phyloP scores from a whole-genome alignment of 1,140 invertebrate species.

The Listronotus oregonensis region DNA sequence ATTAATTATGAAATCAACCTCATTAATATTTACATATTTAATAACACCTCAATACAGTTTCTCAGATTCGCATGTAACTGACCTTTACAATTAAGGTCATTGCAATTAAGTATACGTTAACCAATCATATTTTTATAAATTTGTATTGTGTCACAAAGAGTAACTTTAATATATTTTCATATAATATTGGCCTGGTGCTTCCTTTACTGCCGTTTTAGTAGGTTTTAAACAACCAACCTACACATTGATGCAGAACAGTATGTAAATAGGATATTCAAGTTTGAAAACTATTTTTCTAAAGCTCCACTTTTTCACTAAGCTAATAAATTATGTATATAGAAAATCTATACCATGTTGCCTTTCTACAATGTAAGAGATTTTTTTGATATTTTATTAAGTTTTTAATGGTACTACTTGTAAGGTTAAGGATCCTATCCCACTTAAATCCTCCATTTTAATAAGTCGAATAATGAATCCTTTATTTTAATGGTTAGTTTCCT shows the following conservation, averaged over 20 bases:
- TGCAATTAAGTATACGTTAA: slow-evolving; percentile 13
- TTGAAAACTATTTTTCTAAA: slow-evolving; percentile 32
- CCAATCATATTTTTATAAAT: slow-evolving; percentile 12
- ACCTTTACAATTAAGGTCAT: neutral
- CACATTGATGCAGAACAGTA: slow-evolving; percentile 15
- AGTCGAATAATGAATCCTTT: slow-evolving; percentile 16
- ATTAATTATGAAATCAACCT: too few relatives aligned
- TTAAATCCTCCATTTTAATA: slow-evolving; percentile 8
- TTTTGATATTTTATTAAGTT: slow-evolving; percentile 28
- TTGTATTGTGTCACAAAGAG: slow-evolving; percentile 15
- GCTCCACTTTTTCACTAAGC: slow-evolving; percentile 18
- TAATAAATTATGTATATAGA: slow-evolving; percentile 30
- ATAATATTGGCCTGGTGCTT: slow-evolving; percentile 37
- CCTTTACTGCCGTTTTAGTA: slow-evolving; percentile 27
- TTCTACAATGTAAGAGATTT: slow-evolving; percentile 38
- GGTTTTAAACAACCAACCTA: slow-evolving; percentile 16
- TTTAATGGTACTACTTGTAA: slow-evolving; percentile 15
- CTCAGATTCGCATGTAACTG: too few relatives aligned
- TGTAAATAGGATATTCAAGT: slow-evolving; percentile 20
- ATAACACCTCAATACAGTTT: too few relatives aligned
- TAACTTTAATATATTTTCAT: slow-evolving; percentile 18
- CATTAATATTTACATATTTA: too few relatives aligned
- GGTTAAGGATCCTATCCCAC: slow-evolving; percentile 19
- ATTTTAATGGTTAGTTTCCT: slow-evolving; percentile 9
- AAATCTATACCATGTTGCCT: slow-evolving; percentile 42